Percentiles rank a stretch among this genome's conserved stretches.
phyloP scores from a whole-genome alignment of 2,797 vertebrate genomes.

The Chloroceryle inda region DNA sequence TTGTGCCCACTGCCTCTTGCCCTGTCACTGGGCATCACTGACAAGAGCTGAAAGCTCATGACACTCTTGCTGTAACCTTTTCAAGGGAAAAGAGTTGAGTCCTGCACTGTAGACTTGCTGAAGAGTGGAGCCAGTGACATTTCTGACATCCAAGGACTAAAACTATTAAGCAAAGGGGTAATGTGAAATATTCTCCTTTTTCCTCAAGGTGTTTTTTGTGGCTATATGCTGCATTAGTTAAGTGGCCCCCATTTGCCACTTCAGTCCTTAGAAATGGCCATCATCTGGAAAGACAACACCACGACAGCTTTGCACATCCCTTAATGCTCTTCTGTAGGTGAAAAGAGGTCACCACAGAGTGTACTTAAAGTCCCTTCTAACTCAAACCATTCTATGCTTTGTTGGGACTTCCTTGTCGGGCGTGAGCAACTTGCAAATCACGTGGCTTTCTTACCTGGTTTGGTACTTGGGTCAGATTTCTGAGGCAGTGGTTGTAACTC shows the following conservation, averaged over 20 bases:
- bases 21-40: no score
- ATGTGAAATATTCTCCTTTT: not conserved
- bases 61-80: not conserved
- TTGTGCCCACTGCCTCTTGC: no score
- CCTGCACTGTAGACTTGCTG: not conserved
- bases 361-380: not conserved
- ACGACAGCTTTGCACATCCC: accelerated
- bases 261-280: not conserved
- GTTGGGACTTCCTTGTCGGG: not conserved
- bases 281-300: not conserved
- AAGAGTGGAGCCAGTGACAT: accelerated
- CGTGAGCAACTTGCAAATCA: not conserved
- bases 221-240: not conserved
- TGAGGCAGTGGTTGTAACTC: not conserved
- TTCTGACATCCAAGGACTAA: not conserved
- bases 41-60: not conserved
- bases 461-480: not conserved
- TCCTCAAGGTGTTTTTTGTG: not conserved
- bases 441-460: not conserved
- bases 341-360: accelerated
- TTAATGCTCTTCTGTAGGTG: not conserved
- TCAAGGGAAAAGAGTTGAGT: not conserved
- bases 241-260: accelerated
- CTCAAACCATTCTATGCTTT: not conserved
- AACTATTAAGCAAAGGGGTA: not conserved